Conservation (phyloP, 2,113 vertebrate species). For the Aviceda subcristata region DNA sequence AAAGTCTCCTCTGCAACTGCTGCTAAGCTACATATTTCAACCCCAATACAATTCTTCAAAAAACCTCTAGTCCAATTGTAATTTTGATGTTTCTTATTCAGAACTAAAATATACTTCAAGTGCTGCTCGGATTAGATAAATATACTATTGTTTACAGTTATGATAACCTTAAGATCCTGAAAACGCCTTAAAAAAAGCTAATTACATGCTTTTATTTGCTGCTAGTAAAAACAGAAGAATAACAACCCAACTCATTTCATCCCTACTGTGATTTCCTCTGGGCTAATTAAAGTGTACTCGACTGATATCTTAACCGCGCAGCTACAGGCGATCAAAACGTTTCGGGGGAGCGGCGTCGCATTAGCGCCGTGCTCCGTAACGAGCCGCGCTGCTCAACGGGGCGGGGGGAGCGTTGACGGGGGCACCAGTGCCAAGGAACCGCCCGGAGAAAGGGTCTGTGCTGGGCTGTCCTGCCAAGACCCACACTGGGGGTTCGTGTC, state of each 20-base stretch:
- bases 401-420: not conserved
- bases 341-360: constrained; percentile 8
- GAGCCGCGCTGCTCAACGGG: not conserved
- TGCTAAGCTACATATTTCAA: not conserved
- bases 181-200: constrained; percentile 42
- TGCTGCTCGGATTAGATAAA: constrained; percentile 18
- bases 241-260: constrained; percentile 62
- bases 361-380: not conserved
- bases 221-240: constrained; percentile 55
- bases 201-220: constrained; percentile 63
- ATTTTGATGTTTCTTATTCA: not conserved
- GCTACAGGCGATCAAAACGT: not conserved
- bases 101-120: not conserved
- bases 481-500: rapidly evolving
- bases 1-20: not conserved
- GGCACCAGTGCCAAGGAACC: not conserved
- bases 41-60: not conserved
- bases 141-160: constrained; percentile 16
- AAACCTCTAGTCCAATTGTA: not conserved
- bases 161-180: constrained; percentile 34
- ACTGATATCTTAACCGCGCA: constrained; percentile 12
- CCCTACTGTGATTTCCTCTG: constrained; percentile 64
- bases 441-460: not conserved
- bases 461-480: rapidly evolving
- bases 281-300: constrained; percentile 68